A percentile compares a stretch with the other conserved stretches of the same genome.
These are phyloP conservation scores for Xiphydria camelus DNA, from an alignment of 2,888 invertebrate species.

Conservation along the genomic window DNA sequence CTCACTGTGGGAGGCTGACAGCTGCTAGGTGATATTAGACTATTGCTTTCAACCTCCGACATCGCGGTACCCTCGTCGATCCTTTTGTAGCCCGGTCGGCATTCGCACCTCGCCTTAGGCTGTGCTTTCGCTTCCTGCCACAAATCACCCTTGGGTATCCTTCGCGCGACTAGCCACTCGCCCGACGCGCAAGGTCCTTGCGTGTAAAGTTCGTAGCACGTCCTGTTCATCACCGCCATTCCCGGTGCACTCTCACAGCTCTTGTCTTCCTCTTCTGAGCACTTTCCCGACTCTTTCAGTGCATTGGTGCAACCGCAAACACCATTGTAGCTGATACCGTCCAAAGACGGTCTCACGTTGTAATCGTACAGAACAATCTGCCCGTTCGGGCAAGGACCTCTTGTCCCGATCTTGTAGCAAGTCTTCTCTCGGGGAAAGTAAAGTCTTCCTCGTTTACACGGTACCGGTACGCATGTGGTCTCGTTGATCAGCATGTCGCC, in stretches of 20 bases:
- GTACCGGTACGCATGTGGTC: slow-evolving; percentile 70
- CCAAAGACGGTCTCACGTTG: slow-evolving; percentile 74
- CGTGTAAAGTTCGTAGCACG: slow-evolving; percentile 77
- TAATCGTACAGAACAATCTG: slow-evolving; percentile 82
- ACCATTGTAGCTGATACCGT: slow-evolving; percentile 82
- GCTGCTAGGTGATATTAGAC: slow-evolving; percentile 40
- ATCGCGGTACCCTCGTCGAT: slow-evolving; percentile 45
- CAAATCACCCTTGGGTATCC: slow-evolving; percentile 49
- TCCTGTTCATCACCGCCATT: slow-evolving; percentile 67
- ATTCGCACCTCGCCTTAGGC: slow-evolving; percentile 67
- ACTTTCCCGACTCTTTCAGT: slow-evolving; percentile 47
- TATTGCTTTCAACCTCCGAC: slow-evolving; percentile 50
- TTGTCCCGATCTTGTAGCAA: slow-evolving; percentile 78
- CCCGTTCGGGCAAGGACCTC: slow-evolving; percentile 74
- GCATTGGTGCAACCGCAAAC: slow-evolving; percentile 73
- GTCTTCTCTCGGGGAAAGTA: slow-evolving; percentile 75
- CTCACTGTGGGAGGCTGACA: slow-evolving; percentile 69
- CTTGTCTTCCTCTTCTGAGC: slow-evolving; percentile 50
- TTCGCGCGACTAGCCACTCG: slow-evolving; percentile 69
- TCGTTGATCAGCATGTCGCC: slow-evolving; percentile 72
- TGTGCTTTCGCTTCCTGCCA: slow-evolving; percentile 41
- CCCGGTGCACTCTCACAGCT: slow-evolving; percentile 66
- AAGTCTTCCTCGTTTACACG: slow-evolving; percentile 74
- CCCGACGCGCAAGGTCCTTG: slow-evolving; percentile 77
- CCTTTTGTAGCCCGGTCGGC: slow-evolving; percentile 68